Conservation (phyloP, 2,888 invertebrate species). For the Homarus gammarus region DNA sequence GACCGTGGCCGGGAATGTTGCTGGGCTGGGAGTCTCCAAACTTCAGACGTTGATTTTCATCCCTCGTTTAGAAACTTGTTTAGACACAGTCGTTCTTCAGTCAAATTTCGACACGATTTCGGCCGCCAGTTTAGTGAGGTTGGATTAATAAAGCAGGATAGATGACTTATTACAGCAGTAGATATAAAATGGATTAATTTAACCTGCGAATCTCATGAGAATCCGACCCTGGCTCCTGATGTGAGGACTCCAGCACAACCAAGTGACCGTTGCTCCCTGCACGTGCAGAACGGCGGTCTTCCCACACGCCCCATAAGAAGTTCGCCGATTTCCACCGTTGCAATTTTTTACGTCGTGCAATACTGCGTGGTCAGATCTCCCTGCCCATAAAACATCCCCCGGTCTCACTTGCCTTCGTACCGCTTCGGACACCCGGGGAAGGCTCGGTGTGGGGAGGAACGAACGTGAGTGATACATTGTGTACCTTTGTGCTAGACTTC, state of each 20-base stretch:
- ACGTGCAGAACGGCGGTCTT: slow-evolving; percentile 43
- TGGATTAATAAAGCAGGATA: too few species aligned
- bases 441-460: background rate
- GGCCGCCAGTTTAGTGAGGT: too few species aligned
- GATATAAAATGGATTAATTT: too few species aligned
- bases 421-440: background rate
- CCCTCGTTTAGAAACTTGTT: too few species aligned
- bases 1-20: background rate
- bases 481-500: slow-evolving; percentile 18
- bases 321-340: slow-evolving; percentile 50
- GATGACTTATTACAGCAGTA: too few species aligned
- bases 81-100: too few species aligned
- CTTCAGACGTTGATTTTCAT: too few species aligned
- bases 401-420: background rate
- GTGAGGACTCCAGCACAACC: background rate
- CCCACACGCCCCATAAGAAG: slow-evolving; percentile 28
- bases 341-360: slow-evolving; percentile 65
- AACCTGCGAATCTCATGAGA: too few species aligned
- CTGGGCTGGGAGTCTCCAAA: too few species aligned
- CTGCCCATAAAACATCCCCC: slow-evolving; percentile 16
- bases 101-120: too few species aligned
- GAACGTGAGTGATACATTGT: background rate
- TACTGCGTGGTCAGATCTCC: slow-evolving; percentile 55
- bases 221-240: too few species aligned
- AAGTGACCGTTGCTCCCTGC: slow-evolving; percentile 44